A percentile compares a stretch with the other conserved stretches of the same genome.
These are phyloP conservation scores for Clivina fossor DNA, from an alignment of 2,888 invertebrate species.

Conservation along the genomic window DNA sequence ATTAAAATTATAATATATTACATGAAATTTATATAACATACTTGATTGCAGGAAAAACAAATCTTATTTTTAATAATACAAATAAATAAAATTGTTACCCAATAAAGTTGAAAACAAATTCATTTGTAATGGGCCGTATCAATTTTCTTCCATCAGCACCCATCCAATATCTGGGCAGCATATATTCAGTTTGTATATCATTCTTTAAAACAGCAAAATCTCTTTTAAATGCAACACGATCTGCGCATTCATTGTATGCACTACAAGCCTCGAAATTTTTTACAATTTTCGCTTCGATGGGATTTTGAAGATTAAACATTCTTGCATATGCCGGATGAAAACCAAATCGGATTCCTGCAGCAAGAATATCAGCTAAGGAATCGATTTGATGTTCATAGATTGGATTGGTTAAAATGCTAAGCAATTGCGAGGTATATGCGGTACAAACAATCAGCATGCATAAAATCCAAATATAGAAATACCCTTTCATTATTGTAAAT, in stretches of 20 bases:
- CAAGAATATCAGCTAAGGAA: slow-evolving; percentile 18
- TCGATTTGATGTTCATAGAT: slow-evolving; percentile 25
- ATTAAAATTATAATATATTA: too few species aligned
- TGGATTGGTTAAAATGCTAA: slow-evolving; percentile 28
- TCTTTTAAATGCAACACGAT: slow-evolving; percentile 8
- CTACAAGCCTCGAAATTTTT: not conserved
- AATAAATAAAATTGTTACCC: too few species aligned
- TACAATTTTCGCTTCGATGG: not conserved
- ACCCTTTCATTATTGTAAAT: not conserved
- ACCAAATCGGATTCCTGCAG: slow-evolving; percentile 26
- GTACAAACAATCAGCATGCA: slow-evolving; percentile 6
- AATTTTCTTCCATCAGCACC: slow-evolving; percentile 10
- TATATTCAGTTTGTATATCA: slow-evolving; percentile 7
- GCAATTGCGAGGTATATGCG: slow-evolving; percentile 19
- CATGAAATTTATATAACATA: too few species aligned
- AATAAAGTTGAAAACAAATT: too few species aligned
- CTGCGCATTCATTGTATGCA: slow-evolving; percentile 3
- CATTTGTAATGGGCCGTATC: not conserved
- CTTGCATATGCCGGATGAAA: not conserved
- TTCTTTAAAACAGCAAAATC: slow-evolving; percentile 20
- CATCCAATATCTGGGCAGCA: slow-evolving; percentile 6
- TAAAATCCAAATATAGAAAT: not conserved
- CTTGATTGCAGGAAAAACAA: too few species aligned
- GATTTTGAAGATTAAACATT: not conserved
- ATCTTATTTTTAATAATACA: too few species aligned